Evolutionary conservation across 2,888 invertebrate species (phyloP), one percentile per base, ranked within the genome.

Genomic region (Cenopis cana): DNA sequence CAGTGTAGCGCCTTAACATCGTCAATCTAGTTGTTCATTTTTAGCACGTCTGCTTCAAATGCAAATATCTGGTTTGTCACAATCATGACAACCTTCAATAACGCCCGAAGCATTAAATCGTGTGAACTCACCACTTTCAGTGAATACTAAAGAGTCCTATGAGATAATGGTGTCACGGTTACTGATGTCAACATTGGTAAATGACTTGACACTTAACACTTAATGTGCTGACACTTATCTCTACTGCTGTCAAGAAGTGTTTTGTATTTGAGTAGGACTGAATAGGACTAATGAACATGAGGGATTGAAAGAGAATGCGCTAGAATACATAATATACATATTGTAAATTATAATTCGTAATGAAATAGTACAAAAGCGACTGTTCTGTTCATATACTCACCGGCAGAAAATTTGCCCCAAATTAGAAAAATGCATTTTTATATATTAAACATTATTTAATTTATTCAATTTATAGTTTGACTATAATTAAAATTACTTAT

Each of bases 111-210:
- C 46, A 50, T 38, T 50, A 60, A 57, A 66, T 60, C 66, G 55
- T 71, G 71, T 56, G 71, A 71, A 61, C 71, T 50, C 49, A 20
- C 66, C 29, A 60, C 71, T 71, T 71, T 67, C 55, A 55, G 66
- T 56, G 71, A 71, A 71, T 71, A 71, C 71, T 71, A 71, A 71
- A 61, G 56, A 62, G 55, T 67, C 71, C 70, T 65, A 60, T 49
- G 54, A 65, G 33, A 66, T 59, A 70, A 70, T 46, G 70, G 70
- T 65, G 70, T 65, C 70, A 70, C 54, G 70, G 70, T 24, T 70
- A 49, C 46, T 54, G 46, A 46, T 65, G 65, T 70, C 52, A 52
- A 60, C 70, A 70, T 65, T 65, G 59, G 24, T 65, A 38, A 59
- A 62, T 64, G 52, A 66, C 59, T 41, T 41, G 3, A 29, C 52